Percentiles rank a stretch among this genome's conserved stretches.
Evolutionary conservation across 2,888 invertebrate species (phyloP).

Genomic region (Dastarcus helophoroides): DNA sequence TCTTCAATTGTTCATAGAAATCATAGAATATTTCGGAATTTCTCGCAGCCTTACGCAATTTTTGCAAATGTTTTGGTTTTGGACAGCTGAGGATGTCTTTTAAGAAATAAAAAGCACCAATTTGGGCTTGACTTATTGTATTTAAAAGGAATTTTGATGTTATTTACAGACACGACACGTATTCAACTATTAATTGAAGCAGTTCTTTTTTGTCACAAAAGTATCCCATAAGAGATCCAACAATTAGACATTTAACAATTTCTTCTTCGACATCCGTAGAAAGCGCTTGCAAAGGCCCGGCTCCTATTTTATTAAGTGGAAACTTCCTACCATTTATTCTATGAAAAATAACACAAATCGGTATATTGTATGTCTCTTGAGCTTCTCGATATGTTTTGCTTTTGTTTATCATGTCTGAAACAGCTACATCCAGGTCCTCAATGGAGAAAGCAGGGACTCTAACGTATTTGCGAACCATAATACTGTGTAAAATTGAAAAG

Average conservation of each 20-base stretch:
- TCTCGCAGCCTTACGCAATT: constrained; percentile 2
- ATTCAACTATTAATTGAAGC: constrained; percentile 4
- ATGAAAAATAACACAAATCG: constrained; percentile 3
- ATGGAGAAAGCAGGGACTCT: constrained; percentile 2
- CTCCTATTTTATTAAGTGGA: constrained; percentile 4
- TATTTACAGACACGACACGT: constrained; percentile 15
- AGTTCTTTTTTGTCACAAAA: constrained; percentile 3
- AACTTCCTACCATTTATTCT: constrained; percentile 2
- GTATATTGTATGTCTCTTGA: not conserved
- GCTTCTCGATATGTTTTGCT: constrained; percentile 4
- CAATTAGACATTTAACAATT: constrained; percentile 3
- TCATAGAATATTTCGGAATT: constrained; percentile 1
- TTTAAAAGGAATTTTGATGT: constrained; percentile 22
- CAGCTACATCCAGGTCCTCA: constrained; percentile 2
- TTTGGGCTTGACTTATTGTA: constrained; percentile 23
- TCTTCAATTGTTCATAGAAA: constrained; percentile 1
- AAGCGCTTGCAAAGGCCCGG: constrained; percentile 1
- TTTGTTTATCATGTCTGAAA: constrained; percentile 3
- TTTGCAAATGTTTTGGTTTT: not conserved
- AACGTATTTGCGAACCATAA: constrained; percentile 3
- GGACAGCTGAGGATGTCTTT: constrained; percentile 4
- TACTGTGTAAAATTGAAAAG: not conserved
- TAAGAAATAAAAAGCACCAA: constrained; percentile 16
- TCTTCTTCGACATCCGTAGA: constrained; percentile 3
- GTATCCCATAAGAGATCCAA: constrained; percentile 1